Evolutionary conservation across 2,113 vertebrate species (phyloP).

Genomic region (Pangasianodon gigas): DNA sequence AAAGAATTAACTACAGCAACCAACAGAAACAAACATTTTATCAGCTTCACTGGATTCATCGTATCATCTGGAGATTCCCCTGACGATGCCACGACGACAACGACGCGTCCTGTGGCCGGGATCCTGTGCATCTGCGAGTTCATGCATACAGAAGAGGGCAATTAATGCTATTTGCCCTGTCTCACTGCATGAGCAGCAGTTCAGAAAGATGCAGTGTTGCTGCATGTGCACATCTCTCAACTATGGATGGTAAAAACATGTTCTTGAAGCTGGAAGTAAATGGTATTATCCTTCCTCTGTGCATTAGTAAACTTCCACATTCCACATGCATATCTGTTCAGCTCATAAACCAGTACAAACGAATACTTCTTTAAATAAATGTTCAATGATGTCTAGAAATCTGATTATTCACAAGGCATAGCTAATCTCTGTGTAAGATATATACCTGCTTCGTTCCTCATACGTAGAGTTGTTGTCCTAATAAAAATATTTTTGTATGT

Average conservation of each 20-base stretch:
- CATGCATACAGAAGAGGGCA: neutral
- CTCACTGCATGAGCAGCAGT: too few species aligned
- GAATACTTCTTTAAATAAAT: neutral
- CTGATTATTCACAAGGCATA: neutral
- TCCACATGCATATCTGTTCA: neutral
- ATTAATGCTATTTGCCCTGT: neutral
- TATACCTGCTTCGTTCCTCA: neutral
- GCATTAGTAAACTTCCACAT: neutral
- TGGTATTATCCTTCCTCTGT: neutral
- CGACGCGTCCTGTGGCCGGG: neutral
- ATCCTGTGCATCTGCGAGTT: neutral
- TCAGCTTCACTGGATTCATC: neutral
- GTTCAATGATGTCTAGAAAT: neutral
- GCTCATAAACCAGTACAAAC: neutral
- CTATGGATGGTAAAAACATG: neutral
- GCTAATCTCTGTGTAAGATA: neutral
- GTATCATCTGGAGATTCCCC: neutral
- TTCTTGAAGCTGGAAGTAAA: neutral
- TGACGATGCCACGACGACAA: neutral
- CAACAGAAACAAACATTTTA: neutral
- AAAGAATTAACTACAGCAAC: neutral
- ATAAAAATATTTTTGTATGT: too few species aligned
- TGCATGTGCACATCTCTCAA: too few species aligned
- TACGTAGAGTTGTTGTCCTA: neutral
- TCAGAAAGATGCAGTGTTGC: too few species aligned